These are phyloP conservation scores for Ptychochromis oligacanthus DNA, from an alignment of 2,113 vertebrate genomes.

Conservation along the genomic window DNA sequence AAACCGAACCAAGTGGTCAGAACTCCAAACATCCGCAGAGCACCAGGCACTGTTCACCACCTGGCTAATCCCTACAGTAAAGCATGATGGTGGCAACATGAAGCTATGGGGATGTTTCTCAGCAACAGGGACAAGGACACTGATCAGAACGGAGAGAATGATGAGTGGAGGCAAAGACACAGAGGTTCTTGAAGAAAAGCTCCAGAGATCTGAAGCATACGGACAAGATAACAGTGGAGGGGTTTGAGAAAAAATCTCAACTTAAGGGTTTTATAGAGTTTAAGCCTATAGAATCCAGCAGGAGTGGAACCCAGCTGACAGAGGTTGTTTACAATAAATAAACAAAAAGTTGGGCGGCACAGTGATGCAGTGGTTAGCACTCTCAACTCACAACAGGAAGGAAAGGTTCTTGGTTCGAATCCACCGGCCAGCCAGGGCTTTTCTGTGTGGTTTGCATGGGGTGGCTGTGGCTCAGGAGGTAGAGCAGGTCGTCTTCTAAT, in stretches of 20 bases:
- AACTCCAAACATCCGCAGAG: background rate
- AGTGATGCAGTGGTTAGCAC: too few species aligned
- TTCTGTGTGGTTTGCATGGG: too few species aligned
- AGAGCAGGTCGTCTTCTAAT: too few species aligned
- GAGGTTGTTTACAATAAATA: too few species aligned
- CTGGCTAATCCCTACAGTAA: background rate
- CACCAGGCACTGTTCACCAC: background rate
- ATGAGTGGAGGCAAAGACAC: background rate
- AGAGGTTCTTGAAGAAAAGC: background rate
- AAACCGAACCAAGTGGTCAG: too few species aligned
- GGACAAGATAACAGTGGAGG: background rate
- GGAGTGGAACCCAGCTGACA: too few species aligned
- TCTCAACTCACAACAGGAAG: too few species aligned
- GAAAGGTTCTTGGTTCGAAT: too few species aligned
- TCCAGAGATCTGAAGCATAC: background rate
- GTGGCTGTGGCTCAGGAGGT: too few species aligned
- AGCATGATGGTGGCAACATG: background rate
- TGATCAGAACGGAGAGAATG: too few species aligned
- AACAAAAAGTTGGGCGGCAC: too few species aligned
- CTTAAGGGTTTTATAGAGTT: background rate
- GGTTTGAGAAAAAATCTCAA: rapidly evolving
- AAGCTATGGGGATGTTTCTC: background rate
- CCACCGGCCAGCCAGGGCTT: too few species aligned
- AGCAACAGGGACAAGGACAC: rapidly evolving
- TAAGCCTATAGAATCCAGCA: background rate